phyloP scores from a whole-genome alignment of 2,888 invertebrate genomes.

The Dinocampus coccinellae region DNA sequence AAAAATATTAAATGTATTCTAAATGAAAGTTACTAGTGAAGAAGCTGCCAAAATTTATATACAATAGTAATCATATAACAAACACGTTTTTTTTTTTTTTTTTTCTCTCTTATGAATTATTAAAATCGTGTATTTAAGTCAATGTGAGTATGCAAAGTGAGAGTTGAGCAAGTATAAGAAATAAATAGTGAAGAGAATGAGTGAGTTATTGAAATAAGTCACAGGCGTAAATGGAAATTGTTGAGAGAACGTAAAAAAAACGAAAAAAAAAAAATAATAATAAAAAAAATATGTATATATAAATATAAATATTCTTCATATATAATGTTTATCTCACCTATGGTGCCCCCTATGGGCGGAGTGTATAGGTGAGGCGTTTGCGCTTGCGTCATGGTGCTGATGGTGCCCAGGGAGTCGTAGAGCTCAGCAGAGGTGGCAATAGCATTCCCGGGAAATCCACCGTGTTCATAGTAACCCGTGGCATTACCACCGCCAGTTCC shows the following conservation, averaged over 20 bases:
- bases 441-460: slow-evolving; percentile 68
- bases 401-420: slow-evolving; percentile 80
- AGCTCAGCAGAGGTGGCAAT: slow-evolving; percentile 73
- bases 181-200: slow-evolving; percentile 42
- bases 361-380: slow-evolving; percentile 82
- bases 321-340: slow-evolving; percentile 74
- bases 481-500: slow-evolving; percentile 69
- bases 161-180: slow-evolving; percentile 64
- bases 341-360: slow-evolving; percentile 79
- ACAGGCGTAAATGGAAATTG: not conserved
- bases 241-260: slow-evolving; percentile 1
- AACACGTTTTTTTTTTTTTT: slow-evolving; percentile 65
- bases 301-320: slow-evolving; percentile 38
- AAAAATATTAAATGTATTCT: no score
- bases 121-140: slow-evolving; percentile 63
- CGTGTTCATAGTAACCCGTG: slow-evolving; percentile 68
- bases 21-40: no score
- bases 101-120: slow-evolving; percentile 69
- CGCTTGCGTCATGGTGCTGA: slow-evolving; percentile 81
- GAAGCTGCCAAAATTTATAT: no score
- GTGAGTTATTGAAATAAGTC: slow-evolving; percentile 49
- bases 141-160: slow-evolving; percentile 65
- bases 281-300: slow-evolving; percentile 20
- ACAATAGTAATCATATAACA: slow-evolving; percentile 44
- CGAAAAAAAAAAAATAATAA: slow-evolving; percentile 14